phyloP scores from a whole-genome alignment of 1,140 invertebrate species.

The Spodoptera litura region DNA sequence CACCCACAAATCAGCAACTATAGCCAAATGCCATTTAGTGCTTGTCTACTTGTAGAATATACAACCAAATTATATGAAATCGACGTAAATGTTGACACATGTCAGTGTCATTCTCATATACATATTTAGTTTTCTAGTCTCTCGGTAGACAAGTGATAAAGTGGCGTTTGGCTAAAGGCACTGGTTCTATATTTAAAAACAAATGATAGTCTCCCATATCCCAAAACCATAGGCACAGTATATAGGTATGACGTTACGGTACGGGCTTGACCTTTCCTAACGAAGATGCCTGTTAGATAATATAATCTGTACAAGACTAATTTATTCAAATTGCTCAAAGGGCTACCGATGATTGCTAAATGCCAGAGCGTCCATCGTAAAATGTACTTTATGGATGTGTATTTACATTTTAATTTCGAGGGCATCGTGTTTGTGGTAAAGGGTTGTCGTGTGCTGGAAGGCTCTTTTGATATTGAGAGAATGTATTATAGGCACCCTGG shows the following conservation, averaged over 20 bases:
- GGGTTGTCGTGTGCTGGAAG: not conserved
- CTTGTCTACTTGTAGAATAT: too few species aligned
- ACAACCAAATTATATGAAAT: too few species aligned
- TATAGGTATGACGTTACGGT: slow-evolving; percentile 1
- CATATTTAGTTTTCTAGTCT: too few species aligned
- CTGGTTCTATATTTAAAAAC: too few species aligned
- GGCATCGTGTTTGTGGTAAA: not conserved
- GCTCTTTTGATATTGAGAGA: not conserved
- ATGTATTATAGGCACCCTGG: not conserved
- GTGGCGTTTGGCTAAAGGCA: too few species aligned
- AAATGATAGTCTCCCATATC: too few species aligned
- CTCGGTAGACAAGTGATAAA: too few species aligned
- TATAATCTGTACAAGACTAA: slow-evolving; percentile 29
- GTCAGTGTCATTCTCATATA: too few species aligned
- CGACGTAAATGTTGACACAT: too few species aligned
- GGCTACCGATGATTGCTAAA: slow-evolving; percentile 40
- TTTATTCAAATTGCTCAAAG: slow-evolving; percentile 39
- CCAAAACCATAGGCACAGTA: too few species aligned
- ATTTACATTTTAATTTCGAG: slow-evolving; percentile 45
- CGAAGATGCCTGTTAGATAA: slow-evolving; percentile 29
- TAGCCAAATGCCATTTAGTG: too few species aligned
- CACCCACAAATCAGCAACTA: too few species aligned
- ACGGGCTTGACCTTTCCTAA: slow-evolving; percentile 21
- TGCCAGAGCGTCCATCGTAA: slow-evolving; percentile 10
- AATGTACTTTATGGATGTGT: slow-evolving; percentile 7